A percentile compares a stretch with the other conserved stretches of the same genome.
Conservation (phyloP, 2,113 vertebrate species). For the Columba livia region DNA sequence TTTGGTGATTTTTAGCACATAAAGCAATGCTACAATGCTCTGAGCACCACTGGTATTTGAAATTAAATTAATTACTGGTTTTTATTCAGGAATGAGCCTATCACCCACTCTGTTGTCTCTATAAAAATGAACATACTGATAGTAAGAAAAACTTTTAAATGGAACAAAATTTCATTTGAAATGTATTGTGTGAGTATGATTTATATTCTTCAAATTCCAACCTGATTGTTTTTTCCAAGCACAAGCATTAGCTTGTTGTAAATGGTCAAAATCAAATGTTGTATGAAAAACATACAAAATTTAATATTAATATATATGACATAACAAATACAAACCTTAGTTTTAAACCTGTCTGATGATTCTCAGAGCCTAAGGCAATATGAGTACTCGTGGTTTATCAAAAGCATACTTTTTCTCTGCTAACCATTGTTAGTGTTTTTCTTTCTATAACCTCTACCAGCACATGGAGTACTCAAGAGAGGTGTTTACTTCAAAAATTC, state of each 20-base stretch:
- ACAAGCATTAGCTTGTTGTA: not conserved
- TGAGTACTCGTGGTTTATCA: not conserved
- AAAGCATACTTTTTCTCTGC: not conserved
- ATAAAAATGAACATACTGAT: not conserved
- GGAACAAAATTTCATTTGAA: not conserved
- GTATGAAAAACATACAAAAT: not conserved
- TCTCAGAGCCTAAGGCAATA: not conserved
- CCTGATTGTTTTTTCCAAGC: not conserved
- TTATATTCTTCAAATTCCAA: not conserved
- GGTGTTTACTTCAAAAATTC: not conserved
- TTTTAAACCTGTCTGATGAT: not conserved
- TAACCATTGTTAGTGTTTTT: not conserved
- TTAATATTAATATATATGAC: not conserved
- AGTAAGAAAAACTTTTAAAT: not conserved
- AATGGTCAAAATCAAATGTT: not conserved
- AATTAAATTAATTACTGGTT: not conserved
- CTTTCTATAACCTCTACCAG: not conserved
- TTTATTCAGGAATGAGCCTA: not conserved
- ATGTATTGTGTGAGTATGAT: not conserved
- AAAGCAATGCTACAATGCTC: not conserved
- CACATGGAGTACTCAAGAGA: fast-evolving
- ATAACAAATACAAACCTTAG: not conserved
- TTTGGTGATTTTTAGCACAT: not conserved
- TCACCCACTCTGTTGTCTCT: not conserved
- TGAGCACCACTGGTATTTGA: not conserved